These are phyloP conservation scores for Stegophylla sp. DNA, from an alignment of 2,888 invertebrate species.

Conservation along the genomic window DNA sequence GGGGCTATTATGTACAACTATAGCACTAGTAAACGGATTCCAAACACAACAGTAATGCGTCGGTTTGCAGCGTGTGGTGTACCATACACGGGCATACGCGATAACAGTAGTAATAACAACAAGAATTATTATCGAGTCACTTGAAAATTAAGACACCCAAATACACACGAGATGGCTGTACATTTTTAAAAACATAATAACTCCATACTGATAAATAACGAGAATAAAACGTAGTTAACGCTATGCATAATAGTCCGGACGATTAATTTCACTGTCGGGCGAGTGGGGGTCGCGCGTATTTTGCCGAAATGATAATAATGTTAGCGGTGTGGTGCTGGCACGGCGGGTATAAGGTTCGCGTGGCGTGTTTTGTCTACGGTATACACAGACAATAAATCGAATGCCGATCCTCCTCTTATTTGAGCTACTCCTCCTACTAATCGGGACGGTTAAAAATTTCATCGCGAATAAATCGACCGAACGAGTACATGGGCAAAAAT, in stretches of 20 bases:
- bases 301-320: neutral
- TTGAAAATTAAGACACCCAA: slow-evolving; percentile 3
- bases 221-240: neutral
- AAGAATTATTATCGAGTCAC: slow-evolving; percentile 7
- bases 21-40: neutral
- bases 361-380: slow-evolving; percentile 7
- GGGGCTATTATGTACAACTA: neutral
- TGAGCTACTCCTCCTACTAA: neutral
- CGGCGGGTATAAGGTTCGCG: neutral
- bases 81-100: neutral
- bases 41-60: neutral
- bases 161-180: neutral
- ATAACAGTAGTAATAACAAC: neutral
- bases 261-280: slow-evolving; percentile 36
- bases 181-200: neutral
- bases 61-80: no score
- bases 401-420: neutral
- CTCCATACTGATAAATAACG: neutral
- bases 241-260: neutral
- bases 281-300: slow-evolving; percentile 26
- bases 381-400: neutral
- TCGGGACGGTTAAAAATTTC: neutral
- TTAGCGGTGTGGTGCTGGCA: neutral
- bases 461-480: neutral
- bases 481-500: no score